These are phyloP conservation scores for Leucophenga maculata DNA, from an alignment of 2,888 invertebrate species.

Conservation along the genomic window DNA sequence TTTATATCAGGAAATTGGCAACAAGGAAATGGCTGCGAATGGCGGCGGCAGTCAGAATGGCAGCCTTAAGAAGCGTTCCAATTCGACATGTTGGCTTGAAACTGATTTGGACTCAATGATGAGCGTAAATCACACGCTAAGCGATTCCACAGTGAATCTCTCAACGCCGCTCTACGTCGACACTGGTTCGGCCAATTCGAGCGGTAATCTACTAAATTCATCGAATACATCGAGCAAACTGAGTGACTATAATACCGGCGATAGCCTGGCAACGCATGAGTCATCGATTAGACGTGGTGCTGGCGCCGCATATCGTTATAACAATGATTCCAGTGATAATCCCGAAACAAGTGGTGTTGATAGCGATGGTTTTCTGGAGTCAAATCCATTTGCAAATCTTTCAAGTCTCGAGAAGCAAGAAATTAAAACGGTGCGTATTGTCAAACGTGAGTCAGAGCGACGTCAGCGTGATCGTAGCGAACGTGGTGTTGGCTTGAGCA, in stretches of 20 bases:
- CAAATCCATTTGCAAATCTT: slow-evolving; percentile 74
- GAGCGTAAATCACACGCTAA: slow-evolving; percentile 80
- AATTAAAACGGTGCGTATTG: slow-evolving; percentile 93
- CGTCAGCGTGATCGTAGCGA: slow-evolving; percentile 86
- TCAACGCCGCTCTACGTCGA: slow-evolving; percentile 82
- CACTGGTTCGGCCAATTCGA: slow-evolving; percentile 70
- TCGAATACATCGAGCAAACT: slow-evolving; percentile 58
- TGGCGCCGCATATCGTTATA: slow-evolving; percentile 55
- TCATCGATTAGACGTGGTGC: slow-evolving; percentile 29
- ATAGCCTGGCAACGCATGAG: slow-evolving; percentile 40
- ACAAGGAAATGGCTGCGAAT: slow-evolving; percentile 61
- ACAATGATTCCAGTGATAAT: slow-evolving; percentile 68
- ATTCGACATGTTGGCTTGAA: slow-evolving; percentile 84
- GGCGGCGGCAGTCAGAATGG: slow-evolving; percentile 68
- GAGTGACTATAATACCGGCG: slow-evolving; percentile 60
- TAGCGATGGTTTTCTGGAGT: slow-evolving; percentile 70
- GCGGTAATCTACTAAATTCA: slow-evolving; percentile 44
- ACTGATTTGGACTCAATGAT: slow-evolving; percentile 90
- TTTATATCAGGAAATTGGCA: slow-evolving; percentile 77
- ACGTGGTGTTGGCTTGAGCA: slow-evolving; percentile 74
- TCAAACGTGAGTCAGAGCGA: slow-evolving; percentile 91
- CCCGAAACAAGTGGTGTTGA: slow-evolving; percentile 70
- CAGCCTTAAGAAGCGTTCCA: slow-evolving; percentile 75
- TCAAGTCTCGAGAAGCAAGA: slow-evolving; percentile 87
- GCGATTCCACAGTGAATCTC: slow-evolving; percentile 66